Evolutionary conservation across 2,113 vertebrate species (phyloP).

Genomic region (Chlorodrepanis virens): DNA sequence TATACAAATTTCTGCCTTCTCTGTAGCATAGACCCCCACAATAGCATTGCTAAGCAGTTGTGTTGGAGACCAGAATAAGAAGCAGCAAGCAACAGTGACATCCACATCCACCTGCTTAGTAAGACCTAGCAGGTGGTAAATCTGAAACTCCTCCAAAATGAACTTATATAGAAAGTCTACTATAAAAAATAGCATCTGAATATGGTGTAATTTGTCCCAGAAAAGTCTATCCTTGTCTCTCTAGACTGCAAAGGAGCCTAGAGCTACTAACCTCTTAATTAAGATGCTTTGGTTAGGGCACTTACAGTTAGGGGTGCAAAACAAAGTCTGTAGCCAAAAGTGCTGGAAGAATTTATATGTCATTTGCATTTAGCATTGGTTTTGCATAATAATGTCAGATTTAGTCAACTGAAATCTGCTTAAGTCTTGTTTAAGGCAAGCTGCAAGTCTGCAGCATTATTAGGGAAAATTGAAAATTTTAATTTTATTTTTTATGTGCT

Average conservation of each 20-base stretch:
- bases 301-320: neutral
- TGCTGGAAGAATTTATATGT: neutral
- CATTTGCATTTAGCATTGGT: neutral
- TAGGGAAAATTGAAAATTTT: neutral
- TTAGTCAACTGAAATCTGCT: neutral
- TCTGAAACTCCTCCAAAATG: neutral
- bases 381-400: neutral
- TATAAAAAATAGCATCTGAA: neutral
- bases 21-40: fast-evolving
- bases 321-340: neutral
- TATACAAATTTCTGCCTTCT: neutral
- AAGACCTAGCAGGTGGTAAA: neutral
- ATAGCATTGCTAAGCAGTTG: neutral
- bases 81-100: neutral
- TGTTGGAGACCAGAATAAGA: neutral
- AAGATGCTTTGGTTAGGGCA: neutral
- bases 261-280: neutral
- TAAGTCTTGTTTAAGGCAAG: neutral
- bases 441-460: neutral
- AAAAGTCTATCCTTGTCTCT: neutral
- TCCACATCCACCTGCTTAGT: neutral
- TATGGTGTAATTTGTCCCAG: neutral
- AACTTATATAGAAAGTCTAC: neutral
- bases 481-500: neutral
- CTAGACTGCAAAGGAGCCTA: neutral